Conservation (phyloP, 2,797 vertebrate genomes). For the Nannoperca australis region DNA sequence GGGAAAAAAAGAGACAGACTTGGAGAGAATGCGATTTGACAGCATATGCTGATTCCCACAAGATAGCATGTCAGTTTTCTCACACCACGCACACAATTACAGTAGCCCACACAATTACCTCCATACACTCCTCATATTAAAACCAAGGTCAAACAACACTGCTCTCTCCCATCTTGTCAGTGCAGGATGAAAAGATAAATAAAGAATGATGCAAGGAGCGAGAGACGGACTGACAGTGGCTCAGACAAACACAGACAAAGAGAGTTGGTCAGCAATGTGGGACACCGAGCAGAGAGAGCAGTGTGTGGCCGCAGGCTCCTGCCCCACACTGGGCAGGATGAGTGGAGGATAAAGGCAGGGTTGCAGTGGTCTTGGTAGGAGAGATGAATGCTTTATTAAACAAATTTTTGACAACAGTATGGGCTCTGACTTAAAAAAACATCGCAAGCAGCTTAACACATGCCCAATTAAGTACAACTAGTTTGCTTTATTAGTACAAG, state of each 20-base stretch:
- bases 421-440: slow-evolving; percentile 32
- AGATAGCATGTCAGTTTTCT: slow-evolving; percentile 39
- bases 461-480: slow-evolving; percentile 15
- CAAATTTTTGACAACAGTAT: slow-evolving; percentile 57
- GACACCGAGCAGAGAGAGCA: slow-evolving; percentile 55
- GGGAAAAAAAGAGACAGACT: background rate
- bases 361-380: slow-evolving; percentile 52
- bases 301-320: slow-evolving; percentile 58
- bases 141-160: slow-evolving; percentile 45
- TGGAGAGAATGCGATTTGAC: slow-evolving; percentile 45
- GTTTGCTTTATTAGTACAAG: background rate
- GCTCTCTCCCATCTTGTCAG: slow-evolving; percentile 33
- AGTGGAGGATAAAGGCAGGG: slow-evolving; percentile 63
- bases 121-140: slow-evolving; percentile 15
- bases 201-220: slow-evolving; percentile 41
- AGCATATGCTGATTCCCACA: slow-evolving; percentile 48
- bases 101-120: slow-evolving; percentile 22
- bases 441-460: slow-evolving; percentile 35
- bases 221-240: slow-evolving; percentile 34
- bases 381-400: slow-evolving; percentile 72
- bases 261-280: slow-evolving; percentile 58
- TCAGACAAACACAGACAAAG: slow-evolving; percentile 56
- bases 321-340: slow-evolving; percentile 52
- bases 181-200: slow-evolving; percentile 50
- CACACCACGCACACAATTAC: background rate